phyloP scores from a whole-genome alignment of 2,797 vertebrate species.

The Gymnocypris eckloni region DNA sequence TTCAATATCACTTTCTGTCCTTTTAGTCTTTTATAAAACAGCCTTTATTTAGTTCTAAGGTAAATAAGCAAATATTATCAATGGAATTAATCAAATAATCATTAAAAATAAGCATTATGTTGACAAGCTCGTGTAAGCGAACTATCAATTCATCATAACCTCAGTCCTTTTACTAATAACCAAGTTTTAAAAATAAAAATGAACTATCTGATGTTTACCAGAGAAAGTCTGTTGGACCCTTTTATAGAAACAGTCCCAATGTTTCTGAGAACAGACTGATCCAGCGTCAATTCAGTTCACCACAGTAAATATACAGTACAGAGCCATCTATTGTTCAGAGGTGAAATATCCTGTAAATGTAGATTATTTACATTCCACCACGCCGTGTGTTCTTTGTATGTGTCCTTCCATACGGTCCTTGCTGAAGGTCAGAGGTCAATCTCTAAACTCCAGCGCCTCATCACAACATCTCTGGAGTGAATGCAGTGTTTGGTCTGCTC shows the following conservation, averaged over 20 bases:
- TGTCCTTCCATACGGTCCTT: not conserved
- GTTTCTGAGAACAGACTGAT: not conserved
- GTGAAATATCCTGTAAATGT: conserved; percentile 44
- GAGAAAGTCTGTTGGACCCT: not conserved
- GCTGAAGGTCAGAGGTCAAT: conserved; percentile 33
- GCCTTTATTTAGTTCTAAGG: not conserved
- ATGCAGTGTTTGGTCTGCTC: conserved; percentile 41
- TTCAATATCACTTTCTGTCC: not conserved
- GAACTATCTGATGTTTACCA: not conserved
- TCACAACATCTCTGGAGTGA: conserved; percentile 29
- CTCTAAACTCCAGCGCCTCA: conserved; percentile 1
- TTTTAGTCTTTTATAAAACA: not conserved
- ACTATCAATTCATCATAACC: not conserved
- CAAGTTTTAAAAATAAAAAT: not conserved
- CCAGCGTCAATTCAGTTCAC: not conserved
- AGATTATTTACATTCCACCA: conserved; percentile 32
- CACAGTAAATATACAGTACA: not conserved
- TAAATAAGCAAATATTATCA: not conserved
- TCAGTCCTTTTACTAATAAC: not conserved
- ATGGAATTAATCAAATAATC: not conserved
- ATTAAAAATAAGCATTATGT: not conserved
- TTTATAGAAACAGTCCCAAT: conserved; percentile 1
- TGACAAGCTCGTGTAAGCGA: not conserved
- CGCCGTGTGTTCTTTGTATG: conserved; percentile 21
- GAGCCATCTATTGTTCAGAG: conserved; percentile 15